Conservation (phyloP, 2,113 vertebrate species). For the Scortum barcoo region DNA sequence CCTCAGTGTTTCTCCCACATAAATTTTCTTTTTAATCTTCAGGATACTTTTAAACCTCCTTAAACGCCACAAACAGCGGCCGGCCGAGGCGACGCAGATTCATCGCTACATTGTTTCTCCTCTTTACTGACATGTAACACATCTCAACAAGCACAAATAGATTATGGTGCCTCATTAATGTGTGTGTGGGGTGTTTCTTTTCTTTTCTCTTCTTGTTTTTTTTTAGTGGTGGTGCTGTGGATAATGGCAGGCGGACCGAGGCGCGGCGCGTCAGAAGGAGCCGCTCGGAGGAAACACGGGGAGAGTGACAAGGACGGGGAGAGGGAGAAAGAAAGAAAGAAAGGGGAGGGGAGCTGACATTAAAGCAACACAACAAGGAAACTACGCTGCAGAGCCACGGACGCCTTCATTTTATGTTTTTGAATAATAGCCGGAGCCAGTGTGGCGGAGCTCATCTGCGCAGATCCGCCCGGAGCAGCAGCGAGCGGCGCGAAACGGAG, state of each 20-base stretch:
- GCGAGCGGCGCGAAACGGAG: slow-evolving; percentile 50
- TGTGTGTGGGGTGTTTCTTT: no score
- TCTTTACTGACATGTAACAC: background rate
- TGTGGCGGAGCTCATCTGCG: slow-evolving; percentile 60
- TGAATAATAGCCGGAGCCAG: slow-evolving; percentile 80
- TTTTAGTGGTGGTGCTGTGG: background rate
- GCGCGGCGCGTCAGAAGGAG: slow-evolving; percentile 33
- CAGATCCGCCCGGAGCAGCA: slow-evolving; percentile 46
- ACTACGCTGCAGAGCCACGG: slow-evolving; percentile 76
- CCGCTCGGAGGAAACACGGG: slow-evolving; percentile 39
- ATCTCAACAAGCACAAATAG: background rate
- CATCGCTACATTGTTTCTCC: background rate
- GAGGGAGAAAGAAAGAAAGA: slow-evolving; percentile 79
- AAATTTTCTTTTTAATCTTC: background rate
- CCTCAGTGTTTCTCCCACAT: background rate
- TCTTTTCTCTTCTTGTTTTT: no score
- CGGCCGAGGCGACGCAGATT: slow-evolving; percentile 42
- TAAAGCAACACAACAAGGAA: slow-evolving; percentile 87
- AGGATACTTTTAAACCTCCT: slow-evolving; percentile 46
- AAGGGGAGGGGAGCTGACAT: slow-evolving; percentile 84
- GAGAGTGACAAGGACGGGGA: slow-evolving; percentile 81
- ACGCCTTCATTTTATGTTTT: slow-evolving; percentile 82
- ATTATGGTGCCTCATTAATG: fast-evolving
- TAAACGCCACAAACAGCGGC: slow-evolving; percentile 8
- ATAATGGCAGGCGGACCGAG: slow-evolving; percentile 14